A percentile compares a stretch with the other conserved stretches of the same genome.
Evolutionary conservation across 2,797 vertebrate species (phyloP).

Genomic region (Pachyuromys duprasi): DNA sequence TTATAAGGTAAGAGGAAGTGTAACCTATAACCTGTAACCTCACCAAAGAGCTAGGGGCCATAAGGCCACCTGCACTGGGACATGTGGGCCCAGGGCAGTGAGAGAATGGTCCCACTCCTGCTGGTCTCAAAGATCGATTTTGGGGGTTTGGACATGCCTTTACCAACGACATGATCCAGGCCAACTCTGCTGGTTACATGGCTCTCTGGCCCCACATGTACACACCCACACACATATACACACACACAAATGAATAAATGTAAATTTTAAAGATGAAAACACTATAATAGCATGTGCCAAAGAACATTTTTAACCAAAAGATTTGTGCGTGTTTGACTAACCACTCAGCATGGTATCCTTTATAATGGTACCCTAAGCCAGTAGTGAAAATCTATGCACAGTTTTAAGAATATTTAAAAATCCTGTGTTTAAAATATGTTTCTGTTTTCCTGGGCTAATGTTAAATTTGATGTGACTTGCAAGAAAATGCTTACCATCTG

Average conservation of each 20-base stretch:
- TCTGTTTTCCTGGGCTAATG: slow-evolving; percentile 67
- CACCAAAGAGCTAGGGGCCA: no score
- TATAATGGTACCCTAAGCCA: slow-evolving; percentile 8
- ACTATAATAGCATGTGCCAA: background rate
- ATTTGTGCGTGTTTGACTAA: slow-evolving; percentile 28
- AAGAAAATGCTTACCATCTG: slow-evolving; percentile 76
- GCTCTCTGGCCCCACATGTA: no score
- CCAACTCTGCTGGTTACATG: no score
- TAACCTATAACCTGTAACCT: no score
- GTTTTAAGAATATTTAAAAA: slow-evolving; percentile 59
- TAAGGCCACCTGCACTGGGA: no score
- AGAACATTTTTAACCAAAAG: slow-evolving; percentile 56
- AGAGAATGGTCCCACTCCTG: no score
- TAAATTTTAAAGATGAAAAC: background rate
- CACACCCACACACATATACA: background rate
- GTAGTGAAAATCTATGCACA: slow-evolving; percentile 37
- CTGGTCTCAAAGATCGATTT: no score
- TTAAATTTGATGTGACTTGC: slow-evolving; percentile 74
- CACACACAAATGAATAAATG: background rate
- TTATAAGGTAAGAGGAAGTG: no score
- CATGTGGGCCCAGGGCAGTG: no score
- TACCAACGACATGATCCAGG: no score
- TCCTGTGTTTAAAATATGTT: slow-evolving; percentile 66
- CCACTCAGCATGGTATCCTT: slow-evolving; percentile 15
- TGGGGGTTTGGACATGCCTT: no score